These are phyloP conservation scores for Encarsia formosa DNA, from an alignment of 2,888 invertebrate genomes.

Conservation along the genomic window DNA sequence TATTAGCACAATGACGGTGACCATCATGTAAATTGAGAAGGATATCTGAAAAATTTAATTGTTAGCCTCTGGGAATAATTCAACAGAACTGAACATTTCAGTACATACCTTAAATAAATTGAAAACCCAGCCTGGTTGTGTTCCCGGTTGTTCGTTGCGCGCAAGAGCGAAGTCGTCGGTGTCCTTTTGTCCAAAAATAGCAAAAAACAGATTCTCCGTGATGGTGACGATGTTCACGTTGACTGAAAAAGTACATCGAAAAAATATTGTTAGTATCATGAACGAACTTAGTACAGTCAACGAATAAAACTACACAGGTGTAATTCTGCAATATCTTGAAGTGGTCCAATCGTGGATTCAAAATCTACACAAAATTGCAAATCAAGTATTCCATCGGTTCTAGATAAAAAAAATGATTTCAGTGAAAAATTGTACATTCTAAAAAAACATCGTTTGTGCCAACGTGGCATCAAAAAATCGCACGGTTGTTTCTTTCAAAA, in stretches of 20 bases:
- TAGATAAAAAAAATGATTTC: too few relatives aligned
- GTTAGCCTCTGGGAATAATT: too few relatives aligned
- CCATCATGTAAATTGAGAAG: slow-evolving; percentile 95
- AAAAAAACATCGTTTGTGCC: too few relatives aligned
- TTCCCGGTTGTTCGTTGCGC: slow-evolving; percentile 23
- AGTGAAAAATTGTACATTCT: too few relatives aligned
- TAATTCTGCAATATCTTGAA: slow-evolving; percentile 6
- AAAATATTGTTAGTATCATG: too few relatives aligned
- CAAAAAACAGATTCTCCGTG: slow-evolving; percentile 97
- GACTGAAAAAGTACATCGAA: slow-evolving; percentile 61
- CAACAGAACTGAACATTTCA: too few relatives aligned
- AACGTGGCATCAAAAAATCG: too few relatives aligned
- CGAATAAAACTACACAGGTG: slow-evolving; percentile 11
- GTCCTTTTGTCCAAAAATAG: slow-evolving; percentile 92
- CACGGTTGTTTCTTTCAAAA: too few relatives aligned
- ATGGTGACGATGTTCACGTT: slow-evolving; percentile 86
- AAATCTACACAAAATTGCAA: too few relatives aligned
- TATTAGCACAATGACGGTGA: slow-evolving; percentile 96
- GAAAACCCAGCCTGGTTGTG: slow-evolving; percentile 78
- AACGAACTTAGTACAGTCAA: too few relatives aligned
- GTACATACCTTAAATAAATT: slow-evolving; percentile 73
- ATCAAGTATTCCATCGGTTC: too few relatives aligned
- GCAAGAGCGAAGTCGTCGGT: slow-evolving; percentile 59
- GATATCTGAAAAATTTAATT: slow-evolving; percentile 55
- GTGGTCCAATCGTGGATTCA: too few relatives aligned